Base-by-base conservation (phyloP, 2,888 invertebrate genomes). In the Ectobius pallidus region DNA sequence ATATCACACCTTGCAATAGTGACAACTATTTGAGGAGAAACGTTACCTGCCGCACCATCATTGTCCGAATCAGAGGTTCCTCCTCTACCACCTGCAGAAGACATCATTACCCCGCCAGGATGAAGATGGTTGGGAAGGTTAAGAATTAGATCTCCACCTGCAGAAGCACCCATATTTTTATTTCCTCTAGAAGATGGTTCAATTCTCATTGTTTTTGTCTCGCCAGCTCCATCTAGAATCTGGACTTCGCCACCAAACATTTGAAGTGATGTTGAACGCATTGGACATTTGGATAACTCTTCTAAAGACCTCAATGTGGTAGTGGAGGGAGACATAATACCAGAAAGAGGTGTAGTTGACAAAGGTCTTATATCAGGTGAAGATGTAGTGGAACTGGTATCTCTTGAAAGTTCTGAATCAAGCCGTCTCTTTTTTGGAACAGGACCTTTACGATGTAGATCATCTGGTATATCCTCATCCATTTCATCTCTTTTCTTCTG, bases 221-320 rank as follows among this genome's bases (percentile, higher is more conserved):
- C 89, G 1, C 91, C 91, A 6, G 87, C 87, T 73, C 88, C 88
- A 78, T 91, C 90, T 34, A 91, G 85, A 76, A 92, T 91, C 81
- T 91, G 89, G 0, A 93, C 92, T 83, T 93, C 91, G 3, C 92
- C 92, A 3, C 92, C 92, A 81, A 92, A 93, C 86, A 92, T 87
- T 82, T 92, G 91, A 2, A 88, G 80, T 0, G 85, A 80, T 25
- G 73, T 76, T n/a, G 76, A 18, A 6, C 75, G 63, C 72, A 74
- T 70, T 14, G 74, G 72, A 30, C 70, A 70, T 77, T 86, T 86
- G 34, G 88, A 85, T 74, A 88, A 82, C 79, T 89, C 89, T 78
- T 89, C 89, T 58, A 89, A 81, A 14, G 87, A 84, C 55, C 88
- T 81, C 46, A 88, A 79, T 27, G 85, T 83, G 4, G 86, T 82